Base-by-base conservation (phyloP, 2,113 vertebrate genomes). In the Glaucomys volans region DNA sequence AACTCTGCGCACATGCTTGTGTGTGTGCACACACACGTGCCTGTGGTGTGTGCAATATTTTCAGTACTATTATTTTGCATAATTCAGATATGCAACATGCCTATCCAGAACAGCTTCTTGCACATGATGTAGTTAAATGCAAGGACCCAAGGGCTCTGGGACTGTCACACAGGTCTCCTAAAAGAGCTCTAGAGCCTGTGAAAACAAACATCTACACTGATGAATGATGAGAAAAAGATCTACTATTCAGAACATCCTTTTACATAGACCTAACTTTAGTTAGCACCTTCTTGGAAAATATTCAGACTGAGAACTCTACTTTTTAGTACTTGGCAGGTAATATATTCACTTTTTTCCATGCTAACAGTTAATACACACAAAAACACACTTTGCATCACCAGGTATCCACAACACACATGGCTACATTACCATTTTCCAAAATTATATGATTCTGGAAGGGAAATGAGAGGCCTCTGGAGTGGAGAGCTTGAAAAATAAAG, bases 231-330 rank as follows among this genome's bases (percentile, higher is more conserved):
- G 66, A 37, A 72, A 62, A 91, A 95, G 14, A 0, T 62, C 50
- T 71, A 22, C 47, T 66, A 6, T 76, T 93, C 13, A 77, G 71
- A 95, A 67, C 14, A 74, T 44, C 24, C 30, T 71, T 1, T 72
- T 50, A 66, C 6, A 47, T 2, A 59, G 54, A 16, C 18, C 32
- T 59, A 64, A 47, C 57, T 80, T 87, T 44, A 87, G n/a, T 82
- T 57, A 93, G 40, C 42, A 90, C 4, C 17, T 76, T 94, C 28
- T 54, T 77, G 32, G 75, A 95, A 64, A 94, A 50, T 17, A 83
- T 8, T 59, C 14, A 54, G 54, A 47, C 32, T 11, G 6, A 82
- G 62, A 90, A 84, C 54, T 44, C 8, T 57, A 42, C 37, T 79
- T 80, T 93, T 44, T 24, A 83, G n/a, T 47, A 66, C 71, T 22